phyloP scores from a whole-genome alignment of 2,797 vertebrate species.

The Cirrhinus molitorella region DNA sequence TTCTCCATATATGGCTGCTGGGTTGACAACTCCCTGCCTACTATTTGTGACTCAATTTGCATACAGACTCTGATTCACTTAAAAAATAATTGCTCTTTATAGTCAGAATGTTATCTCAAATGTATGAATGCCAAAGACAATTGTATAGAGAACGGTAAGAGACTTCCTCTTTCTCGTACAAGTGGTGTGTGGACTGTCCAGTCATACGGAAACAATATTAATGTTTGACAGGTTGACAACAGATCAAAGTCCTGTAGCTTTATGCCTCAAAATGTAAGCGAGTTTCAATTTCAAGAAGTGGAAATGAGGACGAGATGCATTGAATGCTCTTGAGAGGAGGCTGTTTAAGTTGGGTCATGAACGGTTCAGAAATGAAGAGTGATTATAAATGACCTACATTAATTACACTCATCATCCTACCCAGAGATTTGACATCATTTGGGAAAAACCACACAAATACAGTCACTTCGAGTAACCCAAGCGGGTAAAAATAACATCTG shows the following conservation, averaged over 20 bases:
- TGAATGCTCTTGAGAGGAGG: background rate
- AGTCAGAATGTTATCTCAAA: background rate
- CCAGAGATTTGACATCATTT: slow-evolving; percentile 40
- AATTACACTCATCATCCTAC: slow-evolving; percentile 54
- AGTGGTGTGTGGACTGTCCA: background rate
- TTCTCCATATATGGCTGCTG: background rate
- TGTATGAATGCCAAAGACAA: too few species aligned
- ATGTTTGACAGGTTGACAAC: background rate
- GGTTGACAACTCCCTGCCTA: background rate
- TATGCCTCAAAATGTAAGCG: background rate
- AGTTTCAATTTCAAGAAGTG: background rate
- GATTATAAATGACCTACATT: slow-evolving; percentile 70
- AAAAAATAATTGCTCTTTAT: background rate
- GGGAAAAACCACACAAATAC: background rate
- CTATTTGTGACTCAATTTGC: background rate
- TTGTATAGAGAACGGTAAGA: background rate
- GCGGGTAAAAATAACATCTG: background rate
- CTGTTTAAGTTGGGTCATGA: background rate
- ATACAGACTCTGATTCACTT: background rate
- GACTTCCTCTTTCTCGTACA: background rate
- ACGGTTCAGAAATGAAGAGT: slow-evolving; percentile 50
- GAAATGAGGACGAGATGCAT: background rate
- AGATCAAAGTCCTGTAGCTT: background rate
- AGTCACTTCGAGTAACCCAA: background rate
- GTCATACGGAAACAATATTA: background rate